These are phyloP conservation scores for Cryptocephalus primarius DNA, from an alignment of 2,888 invertebrate species.

Conservation along the genomic window DNA sequence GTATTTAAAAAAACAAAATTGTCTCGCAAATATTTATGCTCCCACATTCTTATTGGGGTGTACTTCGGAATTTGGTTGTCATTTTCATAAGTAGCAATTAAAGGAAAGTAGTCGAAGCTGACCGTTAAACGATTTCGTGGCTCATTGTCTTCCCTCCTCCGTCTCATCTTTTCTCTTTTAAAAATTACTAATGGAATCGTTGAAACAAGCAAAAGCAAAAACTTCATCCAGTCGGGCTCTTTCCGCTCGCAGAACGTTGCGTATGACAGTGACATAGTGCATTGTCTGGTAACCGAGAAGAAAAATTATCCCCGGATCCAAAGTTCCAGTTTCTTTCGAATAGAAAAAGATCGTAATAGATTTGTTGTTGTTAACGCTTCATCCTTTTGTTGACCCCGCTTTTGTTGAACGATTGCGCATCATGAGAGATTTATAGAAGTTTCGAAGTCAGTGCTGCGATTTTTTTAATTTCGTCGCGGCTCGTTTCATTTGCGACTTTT, in stretches of 20 bases:
- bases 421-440: slow-evolving; percentile 13
- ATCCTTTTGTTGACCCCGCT: slow-evolving; percentile 8
- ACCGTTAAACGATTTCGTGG: too few relatives aligned
- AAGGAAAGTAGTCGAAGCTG: too few relatives aligned
- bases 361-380: slow-evolving; percentile 16
- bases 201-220: too few relatives aligned
- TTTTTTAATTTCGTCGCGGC: slow-evolving; percentile 5
- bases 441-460: slow-evolving; percentile 5
- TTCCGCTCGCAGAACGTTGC: slow-evolving; percentile 9
- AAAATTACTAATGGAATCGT: too few relatives aligned
- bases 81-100: too few relatives aligned
- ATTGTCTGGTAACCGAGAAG: slow-evolving; percentile 19
- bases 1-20: too few relatives aligned
- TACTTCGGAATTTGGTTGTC: too few relatives aligned
- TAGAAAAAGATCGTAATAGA: slow-evolving; percentile 15
- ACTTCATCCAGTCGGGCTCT: too few relatives aligned
- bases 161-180: too few relatives aligned
- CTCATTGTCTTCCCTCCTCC: too few relatives aligned
- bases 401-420: slow-evolving; percentile 10
- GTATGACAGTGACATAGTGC: slow-evolving; percentile 25
- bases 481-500: slow-evolving; percentile 1
- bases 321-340: slow-evolving; percentile 8
- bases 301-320: slow-evolving; percentile 19
- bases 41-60: too few relatives aligned
- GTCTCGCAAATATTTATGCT: too few relatives aligned